Evolutionary conservation across 2,113 vertebrate species (phyloP).

Genomic region (Ictidomys tridecemlineatus): DNA sequence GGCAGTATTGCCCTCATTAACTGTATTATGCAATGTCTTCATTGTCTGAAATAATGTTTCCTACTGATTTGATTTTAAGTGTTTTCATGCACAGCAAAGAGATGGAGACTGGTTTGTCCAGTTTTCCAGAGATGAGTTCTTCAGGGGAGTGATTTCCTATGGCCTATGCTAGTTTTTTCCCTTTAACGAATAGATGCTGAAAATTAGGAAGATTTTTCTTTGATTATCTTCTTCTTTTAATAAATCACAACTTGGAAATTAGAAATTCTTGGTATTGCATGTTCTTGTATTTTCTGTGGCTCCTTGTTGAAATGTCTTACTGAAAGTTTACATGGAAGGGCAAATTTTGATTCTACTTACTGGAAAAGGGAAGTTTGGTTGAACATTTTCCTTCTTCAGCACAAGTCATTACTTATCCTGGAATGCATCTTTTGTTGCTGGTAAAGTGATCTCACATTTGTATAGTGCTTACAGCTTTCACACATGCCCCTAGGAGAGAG

Average conservation of each 20-base stretch:
- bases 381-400: slow-evolving; percentile 13
- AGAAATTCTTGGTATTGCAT: background rate
- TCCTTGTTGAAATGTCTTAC: slow-evolving; percentile 9
- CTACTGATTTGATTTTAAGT: slow-evolving; percentile 12
- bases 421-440: background rate
- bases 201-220: background rate
- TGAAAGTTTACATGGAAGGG: background rate
- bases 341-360: background rate
- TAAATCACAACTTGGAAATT: background rate
- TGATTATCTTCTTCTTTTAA: background rate
- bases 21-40: background rate
- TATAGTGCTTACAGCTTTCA: background rate
- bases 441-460: slow-evolving; percentile 17
- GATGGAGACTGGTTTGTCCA: background rate
- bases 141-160: background rate
- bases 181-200: background rate
- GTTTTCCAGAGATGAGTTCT: background rate
- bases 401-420: background rate
- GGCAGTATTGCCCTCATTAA: background rate
- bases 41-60: background rate
- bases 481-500: background rate
- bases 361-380: slow-evolving; percentile 21
- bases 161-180: background rate
- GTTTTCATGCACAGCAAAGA: background rate
- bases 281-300: background rate